These are phyloP conservation scores for Hydrophis major DNA, from an alignment of 2,797 vertebrate genomes.

Conservation along the genomic window DNA sequence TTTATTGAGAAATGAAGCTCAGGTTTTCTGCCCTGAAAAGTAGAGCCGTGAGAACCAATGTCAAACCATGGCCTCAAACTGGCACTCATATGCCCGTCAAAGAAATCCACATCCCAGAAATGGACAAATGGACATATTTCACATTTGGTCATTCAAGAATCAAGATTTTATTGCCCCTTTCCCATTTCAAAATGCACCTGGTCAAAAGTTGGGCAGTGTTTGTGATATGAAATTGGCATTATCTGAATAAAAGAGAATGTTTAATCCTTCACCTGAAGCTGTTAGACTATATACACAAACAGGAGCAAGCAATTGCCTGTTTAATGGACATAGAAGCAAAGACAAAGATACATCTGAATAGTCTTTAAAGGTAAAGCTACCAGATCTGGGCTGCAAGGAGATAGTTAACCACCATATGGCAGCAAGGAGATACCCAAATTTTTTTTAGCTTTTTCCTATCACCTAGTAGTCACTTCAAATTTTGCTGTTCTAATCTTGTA, in stretches of 20 bases:
- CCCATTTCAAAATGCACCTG: background rate
- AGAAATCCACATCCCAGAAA: constrained; percentile 9
- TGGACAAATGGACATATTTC: background rate
- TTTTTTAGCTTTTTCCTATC: background rate
- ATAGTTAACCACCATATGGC: background rate
- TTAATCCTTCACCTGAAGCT: background rate
- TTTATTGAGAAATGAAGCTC: background rate
- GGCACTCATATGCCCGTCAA: background rate
- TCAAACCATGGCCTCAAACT: background rate
- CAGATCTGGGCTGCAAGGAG: background rate
- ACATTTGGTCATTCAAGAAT: background rate
- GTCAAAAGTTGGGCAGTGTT: background rate
- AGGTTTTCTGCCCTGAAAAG: background rate
- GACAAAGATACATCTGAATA: background rate
- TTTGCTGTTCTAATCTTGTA: background rate
- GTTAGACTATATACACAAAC: too few species aligned
- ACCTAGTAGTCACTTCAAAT: background rate
- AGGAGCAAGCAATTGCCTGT: background rate
- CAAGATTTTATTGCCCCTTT: background rate
- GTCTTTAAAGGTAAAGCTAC: background rate
- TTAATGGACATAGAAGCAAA: background rate
- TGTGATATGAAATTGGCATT: background rate
- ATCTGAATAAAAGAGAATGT: background rate
- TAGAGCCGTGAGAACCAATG: background rate
- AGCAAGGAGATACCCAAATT: background rate